Percentiles rank a stretch among this genome's conserved stretches.
Evolutionary conservation across 2,888 invertebrate genomes (phyloP).

Genomic region (Priocnemis perturbator): DNA sequence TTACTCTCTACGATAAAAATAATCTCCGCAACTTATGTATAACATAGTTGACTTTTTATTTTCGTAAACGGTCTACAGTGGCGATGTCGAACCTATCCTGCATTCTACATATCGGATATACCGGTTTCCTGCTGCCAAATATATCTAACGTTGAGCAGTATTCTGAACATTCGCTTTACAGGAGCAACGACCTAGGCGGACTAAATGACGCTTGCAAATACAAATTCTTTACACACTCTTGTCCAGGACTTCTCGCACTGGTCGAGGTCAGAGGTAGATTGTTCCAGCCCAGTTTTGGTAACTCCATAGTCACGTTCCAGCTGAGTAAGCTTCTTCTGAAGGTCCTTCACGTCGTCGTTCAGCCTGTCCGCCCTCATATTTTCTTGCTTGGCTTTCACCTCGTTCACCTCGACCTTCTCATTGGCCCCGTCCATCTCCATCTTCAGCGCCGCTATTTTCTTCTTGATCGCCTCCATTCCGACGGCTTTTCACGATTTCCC

Average conservation of each 20-base stretch:
- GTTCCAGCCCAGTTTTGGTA: slow-evolving; percentile 91
- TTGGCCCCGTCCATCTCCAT: slow-evolving; percentile 84
- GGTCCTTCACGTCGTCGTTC: slow-evolving; percentile 94
- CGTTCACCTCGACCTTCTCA: slow-evolving; percentile 81
- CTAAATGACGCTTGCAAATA: no score
- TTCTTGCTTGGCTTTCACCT: slow-evolving; percentile 79
- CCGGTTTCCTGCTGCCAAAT: no score
- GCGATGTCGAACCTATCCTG: no score
- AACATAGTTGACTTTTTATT: no score
- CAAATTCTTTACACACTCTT: slow-evolving; percentile 77
- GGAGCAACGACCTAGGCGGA: no score
- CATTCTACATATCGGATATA: no score
- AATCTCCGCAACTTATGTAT: no score
- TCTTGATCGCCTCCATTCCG: slow-evolving; percentile 85
- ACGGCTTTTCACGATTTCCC: slow-evolving; percentile 25
- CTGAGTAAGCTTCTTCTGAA: slow-evolving; percentile 95
- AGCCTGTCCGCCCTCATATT: slow-evolving; percentile 77
- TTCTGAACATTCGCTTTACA: no score
- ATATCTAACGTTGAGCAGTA: no score
- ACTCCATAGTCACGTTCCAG: slow-evolving; percentile 93
- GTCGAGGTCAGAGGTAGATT: slow-evolving; percentile 94
- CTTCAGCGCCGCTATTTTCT: slow-evolving; percentile 86
- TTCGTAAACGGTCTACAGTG: no score
- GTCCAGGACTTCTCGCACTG: slow-evolving; percentile 94
- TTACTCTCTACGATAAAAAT: no score